Percentiles rank a stretch among this genome's conserved stretches.
These are phyloP conservation scores for Microctenopoma lineatum DNA, from an alignment of 2,797 vertebrate genomes.

Conservation along the genomic window DNA sequence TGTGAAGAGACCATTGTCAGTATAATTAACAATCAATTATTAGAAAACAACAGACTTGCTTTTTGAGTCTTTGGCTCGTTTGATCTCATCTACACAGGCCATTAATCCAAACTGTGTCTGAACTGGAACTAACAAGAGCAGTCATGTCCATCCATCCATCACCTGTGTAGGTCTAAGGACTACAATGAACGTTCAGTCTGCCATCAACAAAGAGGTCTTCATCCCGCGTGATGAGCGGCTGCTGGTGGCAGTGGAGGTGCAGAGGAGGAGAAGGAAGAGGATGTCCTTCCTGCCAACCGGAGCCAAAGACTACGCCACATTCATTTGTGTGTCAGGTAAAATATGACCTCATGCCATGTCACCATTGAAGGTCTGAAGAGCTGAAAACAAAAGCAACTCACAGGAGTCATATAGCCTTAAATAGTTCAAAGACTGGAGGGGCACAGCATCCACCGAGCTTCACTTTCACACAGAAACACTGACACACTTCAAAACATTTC, in stretches of 20 bases:
- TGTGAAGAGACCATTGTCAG: too few relatives aligned
- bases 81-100: background rate
- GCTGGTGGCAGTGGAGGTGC: constrained; percentile 93
- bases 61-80: too few relatives aligned
- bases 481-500: background rate
- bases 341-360: background rate
- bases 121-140: background rate
- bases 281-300: constrained; percentile 90
- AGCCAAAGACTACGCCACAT: constrained; percentile 91
- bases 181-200: constrained; percentile 91
- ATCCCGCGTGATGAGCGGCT: constrained; percentile 90
- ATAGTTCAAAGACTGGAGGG: too few relatives aligned
- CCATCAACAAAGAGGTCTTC: constrained; percentile 94
- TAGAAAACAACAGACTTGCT: too few relatives aligned
- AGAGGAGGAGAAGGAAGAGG: constrained; percentile 91
- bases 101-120: background rate
- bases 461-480: too few relatives aligned
- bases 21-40: too few relatives aligned
- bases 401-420: too few relatives aligned
- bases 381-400: too few relatives aligned
- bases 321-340: constrained; percentile 95
- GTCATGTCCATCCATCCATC: constrained; percentile 26
- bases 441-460: too few relatives aligned
- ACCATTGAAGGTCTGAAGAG: too few relatives aligned
- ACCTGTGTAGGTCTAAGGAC: constrained; percentile 37